These are phyloP conservation scores for Chymomyza procnemis DNA, from an alignment of 2,888 invertebrate genomes.

Conservation along the genomic window DNA sequence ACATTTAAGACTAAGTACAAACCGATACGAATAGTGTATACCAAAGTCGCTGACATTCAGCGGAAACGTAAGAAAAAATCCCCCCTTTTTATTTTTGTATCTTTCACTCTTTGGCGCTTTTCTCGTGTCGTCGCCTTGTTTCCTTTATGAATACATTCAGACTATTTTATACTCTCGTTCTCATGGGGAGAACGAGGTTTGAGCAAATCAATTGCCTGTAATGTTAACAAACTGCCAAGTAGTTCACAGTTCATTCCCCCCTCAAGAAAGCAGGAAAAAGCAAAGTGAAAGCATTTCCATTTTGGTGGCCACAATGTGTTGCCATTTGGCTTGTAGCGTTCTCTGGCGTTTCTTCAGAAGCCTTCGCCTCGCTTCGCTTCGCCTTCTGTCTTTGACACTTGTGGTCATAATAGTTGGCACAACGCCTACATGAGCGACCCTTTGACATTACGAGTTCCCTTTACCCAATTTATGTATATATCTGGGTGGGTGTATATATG, in stretches of 20 bases:
- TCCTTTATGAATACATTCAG: background rate
- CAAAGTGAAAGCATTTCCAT: background rate
- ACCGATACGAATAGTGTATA: no score
- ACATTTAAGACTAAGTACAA: no score
- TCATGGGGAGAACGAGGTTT: slow-evolving; percentile 18
- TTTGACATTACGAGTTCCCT: background rate
- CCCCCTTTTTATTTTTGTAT: background rate
- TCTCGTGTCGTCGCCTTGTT: background rate
- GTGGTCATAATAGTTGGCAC: slow-evolving; percentile 53
- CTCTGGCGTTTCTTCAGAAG: background rate
- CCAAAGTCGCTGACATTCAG: no score
- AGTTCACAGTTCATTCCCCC: slow-evolving; percentile 68
- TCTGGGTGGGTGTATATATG: background rate
- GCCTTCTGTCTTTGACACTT: slow-evolving; percentile 63
- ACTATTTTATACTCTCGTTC: background rate
- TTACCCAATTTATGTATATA: background rate
- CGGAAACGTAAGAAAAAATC: background rate
- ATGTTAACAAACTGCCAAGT: slow-evolving; percentile 57
- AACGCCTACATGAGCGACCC: slow-evolving; percentile 21
- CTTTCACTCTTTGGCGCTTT: background rate
- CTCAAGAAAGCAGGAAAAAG: background rate
- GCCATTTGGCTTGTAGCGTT: background rate
- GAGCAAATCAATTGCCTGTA: slow-evolving; percentile 65
- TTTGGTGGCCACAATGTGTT: background rate
- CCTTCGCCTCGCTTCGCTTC: no score